phyloP scores from a whole-genome alignment of 2,113 vertebrate species.

The Malurus cyaneus region DNA sequence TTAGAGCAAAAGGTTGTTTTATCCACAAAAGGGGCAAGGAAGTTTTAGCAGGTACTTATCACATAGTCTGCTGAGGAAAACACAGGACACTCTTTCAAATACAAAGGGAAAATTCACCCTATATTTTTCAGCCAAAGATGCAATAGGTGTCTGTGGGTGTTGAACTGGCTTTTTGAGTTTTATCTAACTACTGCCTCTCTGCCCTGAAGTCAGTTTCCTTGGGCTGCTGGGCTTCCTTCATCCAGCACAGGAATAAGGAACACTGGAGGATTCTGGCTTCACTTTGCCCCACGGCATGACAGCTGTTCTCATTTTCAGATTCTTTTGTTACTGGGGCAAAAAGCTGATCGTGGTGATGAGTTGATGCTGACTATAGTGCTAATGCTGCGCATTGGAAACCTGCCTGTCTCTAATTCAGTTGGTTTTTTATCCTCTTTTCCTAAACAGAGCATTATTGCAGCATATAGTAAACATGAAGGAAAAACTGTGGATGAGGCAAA shows the following conservation, averaged over 20 bases:
- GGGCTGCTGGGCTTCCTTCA: not conserved
- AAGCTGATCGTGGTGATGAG: not conserved
- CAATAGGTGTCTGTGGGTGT: not conserved
- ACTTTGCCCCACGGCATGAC: not conserved
- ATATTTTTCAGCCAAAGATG: not conserved
- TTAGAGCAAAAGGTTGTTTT: not conserved
- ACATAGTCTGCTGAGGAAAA: not conserved
- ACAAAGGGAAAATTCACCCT: not conserved
- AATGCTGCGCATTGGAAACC: not conserved
- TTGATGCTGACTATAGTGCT: not conserved
- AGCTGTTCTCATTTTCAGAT: not conserved
- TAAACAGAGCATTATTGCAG: conserved; percentile 74
- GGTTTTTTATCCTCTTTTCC: not conserved
- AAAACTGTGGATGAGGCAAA: conserved; percentile 86
- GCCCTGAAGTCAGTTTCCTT: not conserved
- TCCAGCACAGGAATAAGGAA: not conserved
- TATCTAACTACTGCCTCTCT: not conserved
- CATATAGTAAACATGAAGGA: conserved; percentile 78
- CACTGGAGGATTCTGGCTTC: not conserved
- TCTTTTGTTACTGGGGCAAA: not conserved
- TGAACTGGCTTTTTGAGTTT: not conserved
- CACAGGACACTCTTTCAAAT: not conserved
- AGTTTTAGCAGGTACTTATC: not conserved
- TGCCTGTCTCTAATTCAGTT: not conserved
- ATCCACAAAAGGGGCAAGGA: not conserved